Base-by-base conservation (phyloP, 2,888 invertebrate genomes). In the Emesis furor region DNA sequence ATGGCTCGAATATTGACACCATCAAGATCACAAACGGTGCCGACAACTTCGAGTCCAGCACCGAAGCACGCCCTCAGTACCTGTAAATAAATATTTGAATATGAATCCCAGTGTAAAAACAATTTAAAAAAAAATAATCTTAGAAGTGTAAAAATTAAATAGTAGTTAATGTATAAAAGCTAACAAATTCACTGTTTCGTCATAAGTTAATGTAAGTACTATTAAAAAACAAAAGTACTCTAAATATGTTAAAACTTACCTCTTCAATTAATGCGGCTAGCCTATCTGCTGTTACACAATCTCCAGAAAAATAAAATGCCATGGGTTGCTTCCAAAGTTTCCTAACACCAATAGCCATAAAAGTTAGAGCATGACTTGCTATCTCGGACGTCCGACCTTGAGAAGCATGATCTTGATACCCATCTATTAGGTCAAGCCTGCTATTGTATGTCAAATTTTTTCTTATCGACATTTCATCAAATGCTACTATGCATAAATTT, bases 401-500 rank as follows among this genome's bases (percentile, higher is more conserved):
- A 30, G 17, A 24, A 30, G 62, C 62, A 62, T 62, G 30, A 24
- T 62, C 30, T 32, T 69, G 35, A 14, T 37, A 37, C 2, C 17
- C 39, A 7, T 37, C 37, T n/a, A 69, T 68, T 32, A 32, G 10
- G 69, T 35, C 69, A 5, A 69, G 14, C 7, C 8, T 69, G n/a
- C 10, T 69, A 69, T 69, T 69, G 14, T 5, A 69, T 69, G 37
- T 39, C 69, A 69, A 39, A 69, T 37, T 62, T 62, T 62, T 62
- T 24, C 62, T 62, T 7, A 62, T 62, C 0, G 62, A 62, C 62
- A 62, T 62, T 62, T 62, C 62, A 3, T 62, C 62, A 10, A 62
- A 62, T 24, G 62, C 62, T 30, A 62, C 3, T 10, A 62, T 62
- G 24, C 30, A 62, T 30, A 62, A 1, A 30, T 62, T 62, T 17